A percentile compares a stretch with the other conserved stretches of the same genome.
Conservation (phyloP, 2,888 invertebrate genomes). For the Cephalotes varians region DNA sequence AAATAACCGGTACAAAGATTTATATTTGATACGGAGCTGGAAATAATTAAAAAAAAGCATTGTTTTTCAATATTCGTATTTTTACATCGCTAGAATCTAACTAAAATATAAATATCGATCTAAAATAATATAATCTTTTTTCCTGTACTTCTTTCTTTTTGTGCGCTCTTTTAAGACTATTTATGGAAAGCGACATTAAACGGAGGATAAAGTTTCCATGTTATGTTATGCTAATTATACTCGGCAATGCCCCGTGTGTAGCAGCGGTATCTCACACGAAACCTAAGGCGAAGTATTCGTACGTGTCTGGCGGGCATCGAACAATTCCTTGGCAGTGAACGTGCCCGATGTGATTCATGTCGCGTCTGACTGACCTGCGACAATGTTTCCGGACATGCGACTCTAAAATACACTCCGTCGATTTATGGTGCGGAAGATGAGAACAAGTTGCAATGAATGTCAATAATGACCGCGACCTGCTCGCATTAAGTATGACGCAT, state of each 20-base stretch:
- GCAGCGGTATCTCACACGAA: conserved; percentile 7
- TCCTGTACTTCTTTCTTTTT: neutral
- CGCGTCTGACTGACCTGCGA: conserved; percentile 71
- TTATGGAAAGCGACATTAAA: neutral
- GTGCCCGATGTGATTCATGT: conserved; percentile 63
- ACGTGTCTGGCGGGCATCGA: conserved; percentile 17
- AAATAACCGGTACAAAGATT: neutral
- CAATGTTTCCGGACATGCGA: conserved; percentile 74
- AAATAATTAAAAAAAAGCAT: neutral
- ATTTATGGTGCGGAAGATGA: conserved; percentile 43
- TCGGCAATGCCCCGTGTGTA: neutral
- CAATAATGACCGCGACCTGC: neutral
- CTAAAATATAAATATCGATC: neutral
- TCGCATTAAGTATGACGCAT: conserved; percentile 4
- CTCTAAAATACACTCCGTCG: conserved; percentile 65
- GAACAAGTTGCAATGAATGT: conserved; percentile 31
- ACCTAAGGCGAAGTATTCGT: conserved; percentile 8
- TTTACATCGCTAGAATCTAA: neutral
- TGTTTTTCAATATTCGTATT: neutral
- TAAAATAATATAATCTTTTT: neutral
- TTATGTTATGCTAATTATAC: conserved; percentile 21
- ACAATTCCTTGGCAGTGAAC: conserved; percentile 68
- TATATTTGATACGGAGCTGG: neutral
- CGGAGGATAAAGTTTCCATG: conserved; percentile 25
- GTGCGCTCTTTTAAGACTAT: neutral